Conservation (phyloP, 1,140 invertebrate genomes). For the Wiebesia pumilae region DNA sequence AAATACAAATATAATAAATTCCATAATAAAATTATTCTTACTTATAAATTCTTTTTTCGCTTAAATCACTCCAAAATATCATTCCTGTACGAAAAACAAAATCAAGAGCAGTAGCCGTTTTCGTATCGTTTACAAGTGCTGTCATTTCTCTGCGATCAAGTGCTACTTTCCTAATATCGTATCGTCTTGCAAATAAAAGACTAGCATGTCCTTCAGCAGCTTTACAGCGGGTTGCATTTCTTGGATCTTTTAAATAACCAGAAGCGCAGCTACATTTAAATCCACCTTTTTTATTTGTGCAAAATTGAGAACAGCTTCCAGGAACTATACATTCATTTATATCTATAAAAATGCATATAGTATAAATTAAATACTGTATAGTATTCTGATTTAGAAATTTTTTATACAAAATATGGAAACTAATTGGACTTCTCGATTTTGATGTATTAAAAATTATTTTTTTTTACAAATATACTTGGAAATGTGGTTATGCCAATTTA, state of each 20-base stretch:
- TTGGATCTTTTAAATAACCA: slow-evolving; percentile 91
- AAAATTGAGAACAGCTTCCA: slow-evolving; percentile 94
- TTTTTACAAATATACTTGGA: too few relatives aligned
- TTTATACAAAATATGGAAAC: too few relatives aligned
- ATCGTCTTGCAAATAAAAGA: slow-evolving; percentile 86
- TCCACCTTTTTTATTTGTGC: slow-evolving; percentile 91
- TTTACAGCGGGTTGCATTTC: slow-evolving; percentile 89
- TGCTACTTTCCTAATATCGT: slow-evolving; percentile 92
- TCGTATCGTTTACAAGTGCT: slow-evolving; percentile 89
- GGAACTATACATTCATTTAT: slow-evolving; percentile 93
- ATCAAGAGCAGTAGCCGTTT: slow-evolving; percentile 90
- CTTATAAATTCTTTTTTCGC: slow-evolving; percentile 93
- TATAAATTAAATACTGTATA: too few relatives aligned
- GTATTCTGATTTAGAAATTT: too few relatives aligned
- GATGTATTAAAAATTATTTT: too few relatives aligned
- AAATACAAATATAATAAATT: too few relatives aligned
- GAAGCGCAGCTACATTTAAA: slow-evolving; percentile 94
- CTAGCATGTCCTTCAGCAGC: slow-evolving; percentile 90
- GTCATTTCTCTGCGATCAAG: slow-evolving; percentile 94
- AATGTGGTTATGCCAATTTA: too few relatives aligned
- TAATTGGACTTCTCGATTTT: too few relatives aligned
- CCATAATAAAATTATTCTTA: slow-evolving; percentile 64
- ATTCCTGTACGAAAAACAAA: slow-evolving; percentile 92
- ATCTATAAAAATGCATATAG: slow-evolving; percentile 86
- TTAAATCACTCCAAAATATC: slow-evolving; percentile 96